Base-by-base conservation (phyloP, 2,113 vertebrate genomes). In the Amphiprion ocellaris region DNA sequence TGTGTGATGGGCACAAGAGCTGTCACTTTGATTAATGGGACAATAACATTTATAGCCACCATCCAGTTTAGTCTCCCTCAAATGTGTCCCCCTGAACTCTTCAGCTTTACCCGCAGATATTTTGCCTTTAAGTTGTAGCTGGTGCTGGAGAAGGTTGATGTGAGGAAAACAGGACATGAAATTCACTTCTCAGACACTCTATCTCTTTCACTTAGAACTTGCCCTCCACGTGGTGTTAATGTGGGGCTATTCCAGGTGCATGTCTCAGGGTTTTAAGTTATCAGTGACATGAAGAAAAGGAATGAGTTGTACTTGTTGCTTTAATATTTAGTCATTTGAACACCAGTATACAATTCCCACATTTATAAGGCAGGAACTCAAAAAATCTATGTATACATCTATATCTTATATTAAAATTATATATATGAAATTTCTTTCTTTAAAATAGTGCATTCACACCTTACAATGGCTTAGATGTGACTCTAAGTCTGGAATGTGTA, bases 11-110 rank as follows among this genome's bases (percentile, higher is more conserved):
- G 69, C 82, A 77, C 54, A 12, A 66, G 69, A 70, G 61, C 89
- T 89, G 92, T 89, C 91, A 72, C 73, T 60, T 73, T 94, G 91
- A 94, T 94, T 90, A 92, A 94, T 92, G 87, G 74, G 69, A 90
- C 90, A 92, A 93, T 94, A 93, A 90, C 81, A 73, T 87, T 90
- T 92, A 90, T 66, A 85, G 87, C 89, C 83, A 72, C 68, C 61
- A 69, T 85, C 77, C 75, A 84, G 71, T 90, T 86, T 82, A 79
- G 85, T 87, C 69, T 61, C 69, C 50, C 56, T 85, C 80, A 83
- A 41, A 82, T 77, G 65, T 81, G 68, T 87, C 77, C 84, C 70
- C 53, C 44, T 69, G 63, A 89, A 84, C 77, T 73, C 53, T 55
- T 15, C 28, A 11, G 33, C 69, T 81, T 84, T 75, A 72, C 84